Base-by-base conservation (phyloP, 2,113 vertebrate species). In the Pseudolaguvia tuberculata region DNA sequence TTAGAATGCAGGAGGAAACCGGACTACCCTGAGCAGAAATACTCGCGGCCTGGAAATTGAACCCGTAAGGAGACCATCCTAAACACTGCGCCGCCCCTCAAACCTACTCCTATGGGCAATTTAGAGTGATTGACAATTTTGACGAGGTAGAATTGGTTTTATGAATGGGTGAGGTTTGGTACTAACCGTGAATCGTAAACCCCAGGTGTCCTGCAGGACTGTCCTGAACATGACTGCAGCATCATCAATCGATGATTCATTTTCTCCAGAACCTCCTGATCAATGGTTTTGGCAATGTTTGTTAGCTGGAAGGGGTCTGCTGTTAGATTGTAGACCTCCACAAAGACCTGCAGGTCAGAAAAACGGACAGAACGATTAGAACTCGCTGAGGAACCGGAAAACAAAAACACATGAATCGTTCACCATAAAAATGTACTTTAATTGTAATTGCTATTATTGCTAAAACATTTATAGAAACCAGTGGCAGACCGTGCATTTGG, bases 241-340 rank as follows among this genome's bases (percentile, higher is more conserved):
- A 98, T 96, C 95, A 99, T 99, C n/a, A 98, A 83, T 10, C 97
- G 91, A 56, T 98, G 96, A 85, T 98, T 99, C 97, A 99, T 98
- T 88, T 95, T 96, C 63, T 96, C 95, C 81, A 98, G 86, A n/a
- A 98, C 89, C 81, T 98, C 95, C 68, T 96, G 94, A 79, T 98
- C 96, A 56, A 98, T 95, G 55, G 87, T 94, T 85, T 94, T 97
- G 63, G 93, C 96, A 50, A 98, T 97, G 84, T 99, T 99, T 12
- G 83, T 96, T 73, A 99, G 90, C 85, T 99, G 95, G 84, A 91
- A 92, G 5, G 96, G 96, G 81, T 99, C 97, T 42, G 94, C 93
- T 0, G 96, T 98, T 82, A 99, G 82, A 65, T 99, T 98, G 78
- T 99, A 98, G 31, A 99, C 96, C 82, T 99, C 97, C 10, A 98